These are phyloP conservation scores for Larimichthys polyactis DNA, from an alignment of 2,113 vertebrate species.

Conservation along the genomic window DNA sequence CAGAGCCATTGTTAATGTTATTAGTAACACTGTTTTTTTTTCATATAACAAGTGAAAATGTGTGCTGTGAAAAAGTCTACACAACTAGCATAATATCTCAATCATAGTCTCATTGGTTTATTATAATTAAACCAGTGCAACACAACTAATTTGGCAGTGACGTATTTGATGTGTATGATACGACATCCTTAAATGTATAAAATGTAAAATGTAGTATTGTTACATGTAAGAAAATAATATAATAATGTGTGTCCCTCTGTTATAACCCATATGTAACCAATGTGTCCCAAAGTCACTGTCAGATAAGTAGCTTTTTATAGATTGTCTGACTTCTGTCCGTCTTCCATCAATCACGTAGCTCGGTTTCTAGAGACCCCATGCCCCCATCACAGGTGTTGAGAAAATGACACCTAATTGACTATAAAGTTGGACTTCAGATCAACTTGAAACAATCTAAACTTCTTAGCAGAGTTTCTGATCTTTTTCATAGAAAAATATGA, in stretches of 20 bases:
- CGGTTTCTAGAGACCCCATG: no score
- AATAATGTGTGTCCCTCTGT: not conserved
- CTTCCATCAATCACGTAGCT: slow-evolving; percentile 2
- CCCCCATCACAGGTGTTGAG: no score
- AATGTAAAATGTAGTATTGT: no score
- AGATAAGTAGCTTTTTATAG: slow-evolving; percentile 9
- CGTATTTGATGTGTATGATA: not conserved
- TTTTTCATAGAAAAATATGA: not conserved
- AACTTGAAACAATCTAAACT: no score
- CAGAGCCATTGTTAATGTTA: not conserved
- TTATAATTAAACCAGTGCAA: not conserved
- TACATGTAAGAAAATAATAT: not conserved
- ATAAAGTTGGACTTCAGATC: not conserved
- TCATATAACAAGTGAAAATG: not conserved
- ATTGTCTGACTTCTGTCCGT: not conserved
- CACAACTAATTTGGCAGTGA: not conserved
- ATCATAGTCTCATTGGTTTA: not conserved
- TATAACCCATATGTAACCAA: not conserved
- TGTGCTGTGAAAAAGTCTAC: not conserved
- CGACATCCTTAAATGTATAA: not conserved
- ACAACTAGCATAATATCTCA: not conserved
- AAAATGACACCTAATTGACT: no score
- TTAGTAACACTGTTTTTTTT: not conserved
- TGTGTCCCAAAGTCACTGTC: not conserved
- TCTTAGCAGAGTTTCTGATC: no score